Evolutionary conservation across 2,113 vertebrate species (phyloP), one percentile per base, ranked within the genome.

Genomic region (Hippoglossus stenolepis): DNA sequence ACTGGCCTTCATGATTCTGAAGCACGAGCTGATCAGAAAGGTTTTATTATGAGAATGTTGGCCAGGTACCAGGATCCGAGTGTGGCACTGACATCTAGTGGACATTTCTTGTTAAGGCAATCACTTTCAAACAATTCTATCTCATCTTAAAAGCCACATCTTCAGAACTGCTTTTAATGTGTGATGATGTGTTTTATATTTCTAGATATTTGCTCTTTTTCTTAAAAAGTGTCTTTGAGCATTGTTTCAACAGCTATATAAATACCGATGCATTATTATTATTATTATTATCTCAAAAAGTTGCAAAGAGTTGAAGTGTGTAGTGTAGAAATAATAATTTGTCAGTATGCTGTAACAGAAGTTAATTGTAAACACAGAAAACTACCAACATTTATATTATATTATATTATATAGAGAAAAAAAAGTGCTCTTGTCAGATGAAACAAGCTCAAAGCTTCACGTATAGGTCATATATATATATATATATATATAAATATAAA

Each of bases 81-180:
- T 15, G n/a, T 15, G 8, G 3, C 9, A 45, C 2, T 18, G 79
- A 77, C 92, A 85, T 70, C 90, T 90, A 78, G 79, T 89, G 92
- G 87, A 77, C 40, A 54, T 20, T 38, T 75, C 65, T 47, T 8
- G 21, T 2, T 6, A 21, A 38, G 3, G 15, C 11, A 20, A 18
- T 24, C 7, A 1, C 10, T 56, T 47, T 12, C 43, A 12, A 14
- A 47, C 4, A 47, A 12, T 17, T 47, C 4, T 47, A 12, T 17
- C 14, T 14, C 45, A 47, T 47, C 45, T 47, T 5, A 47, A 17
- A 47, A 13, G 4, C 3, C 45, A 14, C 45, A 1, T 47, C 45
- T 47, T 47, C 14, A 15, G 14, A 20, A 51, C 40, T 43, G 31
- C 31, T 31, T 31, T 31, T 31, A 31, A 2, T 31, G 31, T 31